Percentiles rank a stretch among this genome's conserved stretches.
phyloP scores from a whole-genome alignment of 2,113 vertebrate species.

The Bucco capensis region DNA sequence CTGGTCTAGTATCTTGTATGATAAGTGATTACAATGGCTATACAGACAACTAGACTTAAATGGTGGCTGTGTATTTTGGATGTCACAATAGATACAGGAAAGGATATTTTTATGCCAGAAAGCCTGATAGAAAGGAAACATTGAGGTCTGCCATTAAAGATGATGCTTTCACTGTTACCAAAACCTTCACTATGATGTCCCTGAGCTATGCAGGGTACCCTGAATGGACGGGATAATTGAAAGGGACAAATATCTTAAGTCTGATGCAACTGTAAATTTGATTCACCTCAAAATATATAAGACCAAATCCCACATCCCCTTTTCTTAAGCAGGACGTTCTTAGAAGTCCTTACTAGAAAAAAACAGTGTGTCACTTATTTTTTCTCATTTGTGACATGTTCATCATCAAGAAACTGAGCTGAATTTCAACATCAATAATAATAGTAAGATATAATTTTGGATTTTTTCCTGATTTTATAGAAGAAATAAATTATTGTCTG shows the following conservation, averaged over 20 bases:
- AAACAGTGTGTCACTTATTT: accelerated
- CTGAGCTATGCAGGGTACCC: neutral
- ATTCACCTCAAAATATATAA: neutral
- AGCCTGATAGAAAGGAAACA: neutral
- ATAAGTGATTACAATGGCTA: neutral
- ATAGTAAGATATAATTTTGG: accelerated
- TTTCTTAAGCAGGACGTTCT: neutral
- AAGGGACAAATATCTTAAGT: accelerated
- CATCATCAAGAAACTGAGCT: accelerated
- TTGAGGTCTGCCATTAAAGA: neutral
- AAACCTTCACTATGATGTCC: neutral
- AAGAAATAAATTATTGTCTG: neutral
- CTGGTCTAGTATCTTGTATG: neutral
- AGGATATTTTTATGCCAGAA: neutral
- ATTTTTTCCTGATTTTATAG: neutral
- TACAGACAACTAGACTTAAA: neutral
- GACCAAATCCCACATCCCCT: neutral
- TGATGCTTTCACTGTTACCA: neutral
- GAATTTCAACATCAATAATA: neutral
- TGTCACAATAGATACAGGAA: accelerated
- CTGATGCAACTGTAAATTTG: neutral
- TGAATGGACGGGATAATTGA: neutral
- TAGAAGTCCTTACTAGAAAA: neutral
- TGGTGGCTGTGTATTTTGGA: accelerated
- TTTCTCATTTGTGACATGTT: neutral